A percentile compares a stretch with the other conserved stretches of the same genome.
These are phyloP conservation scores for Harpagus bidentatus DNA, from an alignment of 2,113 vertebrate genomes.

Conservation along the genomic window DNA sequence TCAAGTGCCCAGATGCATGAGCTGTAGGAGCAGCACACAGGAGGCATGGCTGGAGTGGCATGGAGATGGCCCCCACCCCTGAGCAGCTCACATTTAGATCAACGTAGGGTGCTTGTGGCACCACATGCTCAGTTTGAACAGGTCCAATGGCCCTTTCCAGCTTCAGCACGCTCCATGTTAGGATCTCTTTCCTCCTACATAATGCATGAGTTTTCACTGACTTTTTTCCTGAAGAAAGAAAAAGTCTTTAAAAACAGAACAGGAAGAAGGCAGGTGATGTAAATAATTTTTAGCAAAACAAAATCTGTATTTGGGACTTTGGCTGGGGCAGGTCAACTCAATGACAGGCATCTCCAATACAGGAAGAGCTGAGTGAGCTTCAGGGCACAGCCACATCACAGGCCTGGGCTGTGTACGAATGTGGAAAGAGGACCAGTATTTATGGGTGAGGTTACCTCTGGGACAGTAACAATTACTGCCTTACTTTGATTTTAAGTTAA, in stretches of 20 bases:
- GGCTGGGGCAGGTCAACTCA: neutral
- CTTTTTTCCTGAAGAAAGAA: neutral
- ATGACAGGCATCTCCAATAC: neutral
- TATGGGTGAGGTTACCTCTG: accelerated
- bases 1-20: neutral
- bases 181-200: neutral
- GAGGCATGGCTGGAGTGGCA: accelerated
- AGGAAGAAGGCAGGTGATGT: neutral
- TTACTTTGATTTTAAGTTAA: neutral
- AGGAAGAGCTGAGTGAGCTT: neutral
- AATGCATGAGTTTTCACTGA: neutral
- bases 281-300: neutral
- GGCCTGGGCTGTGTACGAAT: neutral
- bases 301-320: neutral
- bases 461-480: neutral
- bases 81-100: neutral
- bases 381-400: neutral
- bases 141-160: neutral
- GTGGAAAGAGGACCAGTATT: neutral
- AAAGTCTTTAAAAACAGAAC: neutral
- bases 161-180: neutral
- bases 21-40: neutral
- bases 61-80: neutral
- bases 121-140: neutral
- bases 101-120: neutral